A percentile compares a stretch with the other conserved stretches of the same genome.
Conservation (phyloP, 2,113 vertebrate species). For the Morone saxatilis region DNA sequence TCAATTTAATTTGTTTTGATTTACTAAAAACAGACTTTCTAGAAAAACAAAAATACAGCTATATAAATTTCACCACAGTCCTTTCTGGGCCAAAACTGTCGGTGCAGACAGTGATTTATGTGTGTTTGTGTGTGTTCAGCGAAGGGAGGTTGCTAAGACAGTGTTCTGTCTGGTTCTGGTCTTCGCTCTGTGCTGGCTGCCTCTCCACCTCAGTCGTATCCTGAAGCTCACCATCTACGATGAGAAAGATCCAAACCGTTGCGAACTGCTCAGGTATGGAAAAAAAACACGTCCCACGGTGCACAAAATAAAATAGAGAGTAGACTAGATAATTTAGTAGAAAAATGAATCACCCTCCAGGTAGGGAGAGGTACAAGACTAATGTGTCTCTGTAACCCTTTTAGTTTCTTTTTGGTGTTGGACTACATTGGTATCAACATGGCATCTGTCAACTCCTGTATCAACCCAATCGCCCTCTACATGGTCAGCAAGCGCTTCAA, state of each 20-base stretch:
- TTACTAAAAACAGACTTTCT: not conserved
- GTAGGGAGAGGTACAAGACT: not conserved
- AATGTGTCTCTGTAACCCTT: conserved; percentile 13
- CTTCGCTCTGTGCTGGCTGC: conserved; percentile 97
- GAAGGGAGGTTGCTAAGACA: conserved; percentile 96
- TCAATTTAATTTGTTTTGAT: conserved; percentile 5
- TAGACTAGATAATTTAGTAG: not conserved
- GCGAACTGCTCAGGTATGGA: conserved; percentile 93
- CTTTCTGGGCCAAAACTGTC: conserved; percentile 15
- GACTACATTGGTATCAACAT: conserved; percentile 98
- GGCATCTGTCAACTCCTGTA: conserved; percentile 98
- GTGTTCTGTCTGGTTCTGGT: conserved; percentile 97
- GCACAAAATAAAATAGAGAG: not conserved
- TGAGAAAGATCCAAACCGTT: conserved; percentile 91
- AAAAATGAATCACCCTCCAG: not conserved
- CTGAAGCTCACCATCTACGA: conserved; percentile 95
- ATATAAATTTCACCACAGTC: not conserved
- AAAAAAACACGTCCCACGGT: not conserved
- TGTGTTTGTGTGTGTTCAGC: conserved; percentile 81
- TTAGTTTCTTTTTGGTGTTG: conserved; percentile 94
- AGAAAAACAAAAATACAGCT: not conserved
- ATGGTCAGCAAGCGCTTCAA: conserved; percentile 99
- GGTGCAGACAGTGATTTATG: conserved; percentile 22
- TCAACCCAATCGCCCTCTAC: conserved; percentile 98
- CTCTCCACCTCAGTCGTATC: conserved; percentile 96